Conservation (phyloP, 2,113 vertebrate genomes). For the Hippocampus zosterae region DNA sequence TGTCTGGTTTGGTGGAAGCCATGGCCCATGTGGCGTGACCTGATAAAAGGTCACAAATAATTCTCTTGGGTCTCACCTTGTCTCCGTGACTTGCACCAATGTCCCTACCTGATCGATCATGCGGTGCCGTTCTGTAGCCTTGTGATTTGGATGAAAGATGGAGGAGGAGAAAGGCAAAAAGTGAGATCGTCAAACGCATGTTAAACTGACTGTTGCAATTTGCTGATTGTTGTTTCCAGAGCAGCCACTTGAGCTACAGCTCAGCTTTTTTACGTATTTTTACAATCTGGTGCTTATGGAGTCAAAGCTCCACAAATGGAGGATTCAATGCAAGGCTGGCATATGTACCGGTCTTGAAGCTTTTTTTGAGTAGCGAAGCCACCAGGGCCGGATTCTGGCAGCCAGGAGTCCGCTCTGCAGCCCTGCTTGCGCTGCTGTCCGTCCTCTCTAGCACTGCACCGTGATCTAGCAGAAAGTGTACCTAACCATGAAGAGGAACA, state of each 20-base stretch:
- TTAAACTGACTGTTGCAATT: conserved; percentile 25
- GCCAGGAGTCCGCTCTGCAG: conserved; percentile 82
- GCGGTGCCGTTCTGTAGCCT: conserved; percentile 75
- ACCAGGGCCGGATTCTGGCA: conserved; percentile 90
- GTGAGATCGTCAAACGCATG: conserved; percentile 27
- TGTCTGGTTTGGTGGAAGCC: conserved; percentile 97
- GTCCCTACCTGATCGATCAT: conserved; percentile 76
- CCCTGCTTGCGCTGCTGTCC: conserved; percentile 84
- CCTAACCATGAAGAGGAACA: conserved; percentile 65
- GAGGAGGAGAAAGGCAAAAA: conserved; percentile 23
- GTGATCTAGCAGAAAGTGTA: conserved; percentile 89
- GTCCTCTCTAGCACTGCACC: conserved; percentile 86
- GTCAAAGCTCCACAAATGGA: neutral
- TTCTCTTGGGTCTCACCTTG: conserved; percentile 24
- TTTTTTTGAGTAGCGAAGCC: conserved; percentile 86
- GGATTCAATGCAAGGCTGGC: neutral
- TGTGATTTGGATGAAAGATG: conserved; percentile 31
- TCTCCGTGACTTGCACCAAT: conserved; percentile 50
- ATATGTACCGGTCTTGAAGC: conserved; percentile 85
- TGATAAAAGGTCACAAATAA: conserved; percentile 60
- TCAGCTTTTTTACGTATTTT: neutral
- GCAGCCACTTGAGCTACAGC: neutral
- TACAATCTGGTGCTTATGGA: neutral
- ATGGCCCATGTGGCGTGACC: conserved; percentile 99
- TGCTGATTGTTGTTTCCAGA: neutral